These are phyloP conservation scores for Tholera decimalis DNA, from an alignment of 2,888 invertebrate genomes.

Conservation along the genomic window DNA sequence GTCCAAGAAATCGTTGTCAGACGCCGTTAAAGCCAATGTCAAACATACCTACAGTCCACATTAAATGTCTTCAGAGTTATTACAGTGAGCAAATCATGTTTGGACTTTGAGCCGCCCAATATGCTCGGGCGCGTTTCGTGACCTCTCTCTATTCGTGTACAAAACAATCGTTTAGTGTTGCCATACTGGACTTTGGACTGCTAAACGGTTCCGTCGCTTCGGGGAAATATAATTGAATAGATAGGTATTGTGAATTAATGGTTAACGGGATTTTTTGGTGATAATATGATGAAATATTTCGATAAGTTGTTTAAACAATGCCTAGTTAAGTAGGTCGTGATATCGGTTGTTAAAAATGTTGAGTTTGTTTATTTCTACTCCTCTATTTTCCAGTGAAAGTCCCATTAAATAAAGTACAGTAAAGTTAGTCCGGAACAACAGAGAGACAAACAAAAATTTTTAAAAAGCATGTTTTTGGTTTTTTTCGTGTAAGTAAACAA, in stretches of 20 bases:
- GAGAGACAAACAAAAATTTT: too few species aligned
- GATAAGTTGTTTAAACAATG: background rate
- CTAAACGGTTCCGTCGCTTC: constrained; percentile 16
- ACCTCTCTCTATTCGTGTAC: constrained; percentile 31
- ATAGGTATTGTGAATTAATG: constrained; percentile 8
- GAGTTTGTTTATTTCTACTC: too few species aligned
- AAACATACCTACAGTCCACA: constrained; percentile 18
- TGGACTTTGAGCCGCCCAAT: constrained; percentile 51
- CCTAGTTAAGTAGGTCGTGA: too few species aligned
- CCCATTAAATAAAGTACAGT: too few species aligned
- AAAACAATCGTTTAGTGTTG: constrained; percentile 30
- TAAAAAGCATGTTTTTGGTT: too few species aligned
- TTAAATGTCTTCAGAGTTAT: constrained; percentile 15
- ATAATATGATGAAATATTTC: background rate
- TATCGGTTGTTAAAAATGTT: too few species aligned
- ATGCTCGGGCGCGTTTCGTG: constrained; percentile 20
- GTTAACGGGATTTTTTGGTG: background rate
- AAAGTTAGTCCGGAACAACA: too few species aligned
- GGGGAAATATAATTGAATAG: constrained; percentile 19
- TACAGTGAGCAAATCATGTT: constrained; percentile 18
- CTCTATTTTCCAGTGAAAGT: too few species aligned
- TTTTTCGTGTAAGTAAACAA: too few species aligned
- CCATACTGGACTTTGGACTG: constrained; percentile 39
- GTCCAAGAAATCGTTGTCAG: background rate
- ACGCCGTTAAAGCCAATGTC: constrained; percentile 16